Base-by-base conservation (phyloP, 2,888 invertebrate genomes). In the Plagodis dolabraria region DNA sequence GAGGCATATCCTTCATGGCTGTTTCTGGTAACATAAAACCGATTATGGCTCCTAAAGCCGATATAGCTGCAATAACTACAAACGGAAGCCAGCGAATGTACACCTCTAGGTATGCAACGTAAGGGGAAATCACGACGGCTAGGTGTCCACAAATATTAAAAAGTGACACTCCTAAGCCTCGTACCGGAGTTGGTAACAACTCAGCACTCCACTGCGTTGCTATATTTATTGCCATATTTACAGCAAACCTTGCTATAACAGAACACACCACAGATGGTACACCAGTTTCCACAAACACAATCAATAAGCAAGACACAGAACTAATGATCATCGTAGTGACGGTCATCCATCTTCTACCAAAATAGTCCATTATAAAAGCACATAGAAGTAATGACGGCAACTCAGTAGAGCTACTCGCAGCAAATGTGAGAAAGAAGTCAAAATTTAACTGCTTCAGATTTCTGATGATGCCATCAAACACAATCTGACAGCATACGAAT, bases 11-110 rank as follows among this genome's bases (percentile, higher is more conserved):
- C 60, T 74, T 83, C 1, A 71, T 71, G 0, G 86, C 83, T 2
- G 90, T 90, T 66, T 91, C 91, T 0, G 91, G 88, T 33, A 90
- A 66, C 5, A 71, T 60, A 2, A 87, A 58, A 5, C 82, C 71
- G 5, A 83, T 43, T 0, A 77, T 6, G 6, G 74, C 79, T n/a
- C 78, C 80, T 6, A 76, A 9, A 0, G 69, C 64, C 2, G 83
- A 78, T 38, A 84, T 54, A 7, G 47, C 42, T 0, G 80, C 85
- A 22, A 84, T 65, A 6, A 89, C 64, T 0, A 82, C 67, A 42
- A 85, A 71, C 8, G 91, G 89, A 7, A 91, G 64, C 85, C 87
- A 87, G 42, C 65, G 33, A 0, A 76, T 56, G 33, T 78, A 79
- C 0, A 75, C 79, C n/a, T 83, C 75, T 12, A 87, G 69, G 50